Base-by-base conservation (phyloP, 2,797 vertebrate genomes). In the Bryconaethiops microstoma region DNA sequence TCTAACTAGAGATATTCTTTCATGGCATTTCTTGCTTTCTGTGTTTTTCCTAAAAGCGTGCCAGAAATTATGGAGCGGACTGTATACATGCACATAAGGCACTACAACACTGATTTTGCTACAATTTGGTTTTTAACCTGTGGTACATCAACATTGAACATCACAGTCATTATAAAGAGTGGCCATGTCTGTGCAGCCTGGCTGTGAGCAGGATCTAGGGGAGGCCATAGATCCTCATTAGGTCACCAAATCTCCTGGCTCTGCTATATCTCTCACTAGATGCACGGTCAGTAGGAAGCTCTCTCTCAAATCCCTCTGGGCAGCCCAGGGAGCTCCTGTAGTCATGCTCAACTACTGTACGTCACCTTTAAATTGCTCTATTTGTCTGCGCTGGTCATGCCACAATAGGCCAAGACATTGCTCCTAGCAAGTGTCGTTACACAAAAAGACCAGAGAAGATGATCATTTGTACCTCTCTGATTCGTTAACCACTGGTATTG, bases 211-310 rank as follows among this genome's bases (percentile, higher is more conserved):
- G 45, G 59, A 17, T 23, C 17, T 40, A 9, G 35, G 45, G 59
- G 48, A 67, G 59, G 23, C 83, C 65, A 82, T 84, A 71, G 73
- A 77, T 86, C 59, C 80, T 84, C 83, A 83, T 86, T 86, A 86
- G 80, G 78, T 70, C 55, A 45, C 63, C 42, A 78, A 54, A 52
- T 57, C 76, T 74, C 54, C 21, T 10, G 64, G 81, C 77, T 64
- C 72, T 40, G 55, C 74, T 80, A 70, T 54, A 80, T 84, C 71
- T 75, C 12, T 42, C 65, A 82, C 79, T 65, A 45, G 75, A 76
- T 77, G 73, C 83, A 1, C 35, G 65, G 29, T 78, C 76, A 64
- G 81, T 40, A 76, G 40, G 54, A 14, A 70, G 65, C 76, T 79
- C 74, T 78, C 73, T 42, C 23, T 45, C 55, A 83, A 74, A 78